A percentile compares a stretch with the other conserved stretches of the same genome.
Evolutionary conservation across 2,113 vertebrate species (phyloP).

Genomic region (Xyrauchen texanus): DNA sequence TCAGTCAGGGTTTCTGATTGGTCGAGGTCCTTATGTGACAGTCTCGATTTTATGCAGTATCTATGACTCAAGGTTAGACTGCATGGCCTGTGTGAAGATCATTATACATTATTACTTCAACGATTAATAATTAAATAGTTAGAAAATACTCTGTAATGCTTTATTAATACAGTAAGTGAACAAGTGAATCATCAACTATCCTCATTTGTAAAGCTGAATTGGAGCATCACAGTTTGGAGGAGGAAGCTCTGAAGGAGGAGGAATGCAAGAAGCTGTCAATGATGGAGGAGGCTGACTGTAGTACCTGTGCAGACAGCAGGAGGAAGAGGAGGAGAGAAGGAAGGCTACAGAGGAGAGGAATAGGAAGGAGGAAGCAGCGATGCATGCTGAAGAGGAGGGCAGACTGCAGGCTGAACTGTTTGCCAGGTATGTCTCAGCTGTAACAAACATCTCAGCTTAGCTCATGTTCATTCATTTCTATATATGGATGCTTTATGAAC

Average conservation of each 20-base stretch:
- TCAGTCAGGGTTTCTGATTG: neutral
- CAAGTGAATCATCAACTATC: neutral
- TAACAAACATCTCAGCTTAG: neutral
- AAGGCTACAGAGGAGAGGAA: constrained; percentile 60
- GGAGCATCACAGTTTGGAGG: constrained; percentile 57
- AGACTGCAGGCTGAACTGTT: constrained; percentile 55
- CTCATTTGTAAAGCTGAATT: constrained; percentile 55
- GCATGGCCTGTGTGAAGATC: no score
- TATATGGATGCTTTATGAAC: no score
- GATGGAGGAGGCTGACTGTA: constrained; percentile 69
- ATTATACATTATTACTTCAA: no score
- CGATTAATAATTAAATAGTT: no score
- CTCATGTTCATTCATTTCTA: neutral
- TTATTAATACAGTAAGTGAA: neutral
- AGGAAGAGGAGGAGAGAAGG: constrained; percentile 66
- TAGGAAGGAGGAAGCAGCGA: constrained; percentile 56
- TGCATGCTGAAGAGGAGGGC: constrained; percentile 51
- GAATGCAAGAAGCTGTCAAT: constrained; percentile 66
- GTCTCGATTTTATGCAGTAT: neutral
- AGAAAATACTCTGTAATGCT: neutral
- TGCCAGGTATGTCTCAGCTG: constrained; percentile 54
- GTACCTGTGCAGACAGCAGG: constrained; percentile 60
- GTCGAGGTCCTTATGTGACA: neutral
- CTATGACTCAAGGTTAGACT: neutral
- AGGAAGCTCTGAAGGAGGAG: constrained; percentile 62